Base-by-base conservation (phyloP, 2,113 vertebrate species). In the Mobula birostris region DNA sequence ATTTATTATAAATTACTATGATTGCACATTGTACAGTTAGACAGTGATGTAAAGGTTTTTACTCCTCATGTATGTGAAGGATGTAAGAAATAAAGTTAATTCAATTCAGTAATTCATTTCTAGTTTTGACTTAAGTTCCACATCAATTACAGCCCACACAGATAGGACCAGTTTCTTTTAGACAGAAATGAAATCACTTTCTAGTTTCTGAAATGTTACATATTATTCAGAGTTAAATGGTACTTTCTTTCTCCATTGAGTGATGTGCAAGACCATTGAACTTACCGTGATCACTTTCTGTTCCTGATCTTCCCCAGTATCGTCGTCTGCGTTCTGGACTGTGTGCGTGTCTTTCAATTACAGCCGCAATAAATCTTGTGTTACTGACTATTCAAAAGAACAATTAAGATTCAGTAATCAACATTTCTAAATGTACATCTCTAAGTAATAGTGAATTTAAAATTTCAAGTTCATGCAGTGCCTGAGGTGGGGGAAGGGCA, bases 211-310 rank as follows among this genome's bases (percentile, higher is more conserved):
- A 66, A 90, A 66, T 66, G 29, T 66, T 19, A 32, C n/a, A 90
- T 66, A 19, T 63, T 7, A 12, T n/a, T n/a, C 27, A 27, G 56
- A 88, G 61, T n/a, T 88, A 58, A 88, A 88, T 63, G 6, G 5
- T 19, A 12, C 61, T 63, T 63, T 88, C 29, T 32, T 87, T 87
- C 27, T 15, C 85, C 17, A 15, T 66, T 63, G 63, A 90, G 17
- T n/a, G 61, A 66, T 32, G 66, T 90, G 68, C 27, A 40, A 93
- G 4, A 27, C 12, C 21, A 29, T 24, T 74, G 83, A 2, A 12
- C 97, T 98, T 96, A 99, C 99, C 99, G 0, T 99, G 99, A 96
- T 99, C 99, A 0, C 99, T 99, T 95, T 99, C 99, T 0, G 99
- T 99, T 94, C 99, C 99, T 0, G 99, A 99, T 7, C 99, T 97